Conservation (phyloP, 2,888 invertebrate genomes). For the Dasysyrphus albostriatus region DNA sequence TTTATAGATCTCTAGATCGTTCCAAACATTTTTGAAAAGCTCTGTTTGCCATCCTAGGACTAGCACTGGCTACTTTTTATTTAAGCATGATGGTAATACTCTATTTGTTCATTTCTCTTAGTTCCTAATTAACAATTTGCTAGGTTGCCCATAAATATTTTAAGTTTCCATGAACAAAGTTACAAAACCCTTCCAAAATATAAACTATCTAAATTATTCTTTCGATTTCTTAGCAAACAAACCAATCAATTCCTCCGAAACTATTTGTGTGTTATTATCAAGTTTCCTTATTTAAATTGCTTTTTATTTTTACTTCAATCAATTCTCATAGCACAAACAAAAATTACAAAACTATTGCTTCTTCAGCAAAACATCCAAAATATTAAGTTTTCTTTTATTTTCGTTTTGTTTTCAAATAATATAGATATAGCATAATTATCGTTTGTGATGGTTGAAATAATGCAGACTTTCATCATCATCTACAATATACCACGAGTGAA, state of each 20-base stretch:
- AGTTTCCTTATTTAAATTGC: background rate
- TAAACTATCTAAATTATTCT: background rate
- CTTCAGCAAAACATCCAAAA: background rate
- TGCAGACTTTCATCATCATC: background rate
- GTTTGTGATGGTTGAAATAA: background rate
- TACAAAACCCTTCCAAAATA: too few species aligned
- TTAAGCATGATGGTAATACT: too few species aligned
- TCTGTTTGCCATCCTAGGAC: too few species aligned
- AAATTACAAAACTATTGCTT: background rate
- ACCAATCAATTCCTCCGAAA: background rate
- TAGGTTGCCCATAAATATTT: too few species aligned
- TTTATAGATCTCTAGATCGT: too few species aligned
- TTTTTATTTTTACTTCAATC: background rate
- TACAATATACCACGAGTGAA: background rate
- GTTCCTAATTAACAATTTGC: too few species aligned
- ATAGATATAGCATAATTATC: slow-evolving; percentile 14
- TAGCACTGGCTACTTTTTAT: too few species aligned
- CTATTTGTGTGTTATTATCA: background rate
- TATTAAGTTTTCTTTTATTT: background rate
- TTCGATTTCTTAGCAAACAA: background rate
- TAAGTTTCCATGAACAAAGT: too few species aligned
- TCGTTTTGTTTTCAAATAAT: background rate
- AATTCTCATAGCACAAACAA: background rate
- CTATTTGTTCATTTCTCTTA: too few species aligned
- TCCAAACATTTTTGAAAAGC: too few species aligned